phyloP scores from a whole-genome alignment of 2,113 vertebrate genomes.

The Apodemus sylvaticus region DNA sequence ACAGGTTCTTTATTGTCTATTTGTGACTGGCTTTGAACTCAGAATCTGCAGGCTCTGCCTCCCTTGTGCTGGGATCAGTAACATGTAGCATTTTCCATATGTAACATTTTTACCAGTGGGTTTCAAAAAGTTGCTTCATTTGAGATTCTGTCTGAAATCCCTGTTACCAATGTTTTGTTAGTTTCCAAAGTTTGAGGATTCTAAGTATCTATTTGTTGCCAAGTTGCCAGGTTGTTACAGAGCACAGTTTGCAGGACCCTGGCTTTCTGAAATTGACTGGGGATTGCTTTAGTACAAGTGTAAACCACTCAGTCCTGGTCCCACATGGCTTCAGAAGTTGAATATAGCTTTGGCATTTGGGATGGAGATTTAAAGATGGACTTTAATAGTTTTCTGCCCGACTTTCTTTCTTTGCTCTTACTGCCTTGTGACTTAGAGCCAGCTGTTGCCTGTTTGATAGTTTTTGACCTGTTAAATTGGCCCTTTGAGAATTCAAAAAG shows the following conservation, averaged over 20 bases:
- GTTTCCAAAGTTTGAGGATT: not conserved
- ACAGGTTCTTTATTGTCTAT: not conserved
- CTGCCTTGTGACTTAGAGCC: not conserved
- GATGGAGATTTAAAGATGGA: not conserved
- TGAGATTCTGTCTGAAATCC: not conserved
- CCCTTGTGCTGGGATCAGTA: no score
- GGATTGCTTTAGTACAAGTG: not conserved
- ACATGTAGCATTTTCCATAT: not conserved
- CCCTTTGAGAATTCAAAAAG: not conserved
- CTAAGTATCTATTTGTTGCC: not conserved
- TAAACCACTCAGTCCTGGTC: not conserved
- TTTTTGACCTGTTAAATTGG: not conserved
- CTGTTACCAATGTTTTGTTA: not conserved
- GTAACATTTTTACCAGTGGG: not conserved
- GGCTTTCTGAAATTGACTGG: not conserved
- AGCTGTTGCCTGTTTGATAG: not conserved
- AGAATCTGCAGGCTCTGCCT: not conserved
- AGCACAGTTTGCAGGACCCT: not conserved
- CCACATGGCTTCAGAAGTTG: not conserved
- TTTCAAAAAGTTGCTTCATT: not conserved
- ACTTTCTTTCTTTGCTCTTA: slow-evolving; percentile 40
- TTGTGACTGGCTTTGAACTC: not conserved
- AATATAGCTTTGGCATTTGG: not conserved
- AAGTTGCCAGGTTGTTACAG: not conserved
- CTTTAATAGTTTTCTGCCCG: not conserved